These are phyloP conservation scores for Chroicocephalus ridibundus DNA, from an alignment of 2,113 vertebrate genomes.

Conservation along the genomic window DNA sequence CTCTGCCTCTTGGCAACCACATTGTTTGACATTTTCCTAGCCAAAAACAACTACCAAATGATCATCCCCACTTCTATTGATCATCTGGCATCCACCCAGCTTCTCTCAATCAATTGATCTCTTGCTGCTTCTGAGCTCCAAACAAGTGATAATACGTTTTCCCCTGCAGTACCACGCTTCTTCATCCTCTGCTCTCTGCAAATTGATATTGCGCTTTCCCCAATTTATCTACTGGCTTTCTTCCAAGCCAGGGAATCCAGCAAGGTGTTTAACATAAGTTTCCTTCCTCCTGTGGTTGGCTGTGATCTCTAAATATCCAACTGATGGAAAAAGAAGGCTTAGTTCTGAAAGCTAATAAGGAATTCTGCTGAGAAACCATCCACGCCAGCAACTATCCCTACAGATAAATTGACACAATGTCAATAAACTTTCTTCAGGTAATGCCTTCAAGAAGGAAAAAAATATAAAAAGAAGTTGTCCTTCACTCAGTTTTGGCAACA, in stretches of 20 bases:
- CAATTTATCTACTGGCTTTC: not conserved
- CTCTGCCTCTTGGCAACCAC: not conserved
- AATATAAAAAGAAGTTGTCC: not conserved
- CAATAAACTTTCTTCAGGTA: not conserved
- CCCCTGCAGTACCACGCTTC: not conserved
- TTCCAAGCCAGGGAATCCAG: not conserved
- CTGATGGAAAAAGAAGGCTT: not conserved
- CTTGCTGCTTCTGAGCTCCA: not conserved
- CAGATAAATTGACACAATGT: not conserved
- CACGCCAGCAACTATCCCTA: not conserved
- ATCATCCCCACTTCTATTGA: not conserved
- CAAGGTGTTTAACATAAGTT: not conserved
- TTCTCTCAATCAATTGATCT: not conserved
- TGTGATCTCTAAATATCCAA: not conserved
- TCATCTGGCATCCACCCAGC: not conserved
- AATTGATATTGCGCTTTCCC: not conserved
- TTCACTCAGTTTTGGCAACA: not conserved
- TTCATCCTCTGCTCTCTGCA: not conserved
- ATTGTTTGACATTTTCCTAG: not conserved
- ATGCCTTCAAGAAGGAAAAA: not conserved
- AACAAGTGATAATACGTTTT: not conserved
- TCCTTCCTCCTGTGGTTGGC: not conserved
- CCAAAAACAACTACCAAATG: not conserved
- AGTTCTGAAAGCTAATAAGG: not conserved
- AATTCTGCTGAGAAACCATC: not conserved